Percentiles rank a stretch among this genome's conserved stretches.
Conservation (phyloP, 1,140 invertebrate species). For the Bursaphelenchus mucronatus region DNA sequence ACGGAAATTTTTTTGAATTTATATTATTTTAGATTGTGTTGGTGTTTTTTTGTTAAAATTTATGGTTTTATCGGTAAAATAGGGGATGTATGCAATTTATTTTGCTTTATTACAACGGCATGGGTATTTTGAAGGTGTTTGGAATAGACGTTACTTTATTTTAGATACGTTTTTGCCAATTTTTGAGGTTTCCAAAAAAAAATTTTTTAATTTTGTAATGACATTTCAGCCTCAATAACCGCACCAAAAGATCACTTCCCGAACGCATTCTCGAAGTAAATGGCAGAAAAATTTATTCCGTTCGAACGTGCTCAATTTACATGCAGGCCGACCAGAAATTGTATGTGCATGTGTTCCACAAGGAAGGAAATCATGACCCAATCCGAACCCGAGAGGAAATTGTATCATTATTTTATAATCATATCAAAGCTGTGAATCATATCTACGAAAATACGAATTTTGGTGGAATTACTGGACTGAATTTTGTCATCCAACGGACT, state of each 20-base stretch:
- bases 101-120: no score
- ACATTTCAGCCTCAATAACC: no score
- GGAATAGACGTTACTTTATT: no score
- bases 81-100: no score
- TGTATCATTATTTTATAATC: conserved; percentile 88
- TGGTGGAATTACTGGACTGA: conserved; percentile 85
- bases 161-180: no score
- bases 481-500: conserved; percentile 94
- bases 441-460: conserved; percentile 94
- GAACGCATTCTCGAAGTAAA: conserved; percentile 29
- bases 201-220: no score
- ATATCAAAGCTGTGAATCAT: conserved; percentile 94
- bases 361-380: conserved; percentile 57
- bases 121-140: no score
- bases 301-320: conserved; percentile 81
- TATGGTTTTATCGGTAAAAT: no score
- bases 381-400: conserved; percentile 83
- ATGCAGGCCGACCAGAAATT: conserved; percentile 96
- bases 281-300: conserved; percentile 38
- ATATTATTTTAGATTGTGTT: no score
- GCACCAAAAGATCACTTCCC: conserved; percentile 9
- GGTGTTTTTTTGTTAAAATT: no score
- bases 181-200: no score
- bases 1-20: no score
- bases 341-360: conserved; percentile 76